phyloP scores from a whole-genome alignment of 2,888 invertebrate genomes.

The Napeogenes sylphis region DNA sequence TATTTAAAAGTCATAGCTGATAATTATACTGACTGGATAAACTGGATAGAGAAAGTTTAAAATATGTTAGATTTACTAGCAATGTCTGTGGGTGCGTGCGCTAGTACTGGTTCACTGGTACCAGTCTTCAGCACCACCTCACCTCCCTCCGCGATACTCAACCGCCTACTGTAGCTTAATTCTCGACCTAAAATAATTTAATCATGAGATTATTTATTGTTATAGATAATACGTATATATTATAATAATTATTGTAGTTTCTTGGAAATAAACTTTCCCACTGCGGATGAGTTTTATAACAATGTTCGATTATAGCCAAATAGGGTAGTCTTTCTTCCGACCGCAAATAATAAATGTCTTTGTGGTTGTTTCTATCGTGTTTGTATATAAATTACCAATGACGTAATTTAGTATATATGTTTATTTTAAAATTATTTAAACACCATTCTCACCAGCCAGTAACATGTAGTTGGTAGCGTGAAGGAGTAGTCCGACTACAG shows the following conservation, averaged over 20 bases:
- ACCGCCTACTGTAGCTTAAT: conserved; percentile 67
- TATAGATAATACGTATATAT: neutral
- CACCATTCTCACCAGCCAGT: conserved; percentile 81
- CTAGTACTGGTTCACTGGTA: conserved; percentile 62
- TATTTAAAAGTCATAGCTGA: neutral
- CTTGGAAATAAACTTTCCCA: conserved; percentile 14
- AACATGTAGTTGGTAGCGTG: conserved; percentile 88
- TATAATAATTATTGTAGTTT: conserved; percentile 5
- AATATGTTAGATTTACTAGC: conserved; percentile 53
- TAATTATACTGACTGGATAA: conserved; percentile 1
- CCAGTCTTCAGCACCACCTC: conserved; percentile 68
- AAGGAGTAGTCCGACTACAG: conserved; percentile 86
- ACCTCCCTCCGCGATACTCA: conserved; percentile 70
- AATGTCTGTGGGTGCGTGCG: conserved; percentile 70
- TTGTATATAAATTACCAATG: neutral
- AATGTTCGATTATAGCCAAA: neutral
- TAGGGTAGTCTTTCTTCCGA: no score
- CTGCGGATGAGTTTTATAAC: conserved; percentile 11
- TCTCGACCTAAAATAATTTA: conserved; percentile 75
- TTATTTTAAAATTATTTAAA: neutral
- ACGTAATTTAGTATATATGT: neutral
- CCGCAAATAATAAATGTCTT: no score
- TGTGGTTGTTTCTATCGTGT: no score
- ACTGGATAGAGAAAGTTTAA: conserved; percentile 3
- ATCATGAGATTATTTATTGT: neutral